Conservation (phyloP, 2,888 invertebrate species). For the Bombylius major region DNA sequence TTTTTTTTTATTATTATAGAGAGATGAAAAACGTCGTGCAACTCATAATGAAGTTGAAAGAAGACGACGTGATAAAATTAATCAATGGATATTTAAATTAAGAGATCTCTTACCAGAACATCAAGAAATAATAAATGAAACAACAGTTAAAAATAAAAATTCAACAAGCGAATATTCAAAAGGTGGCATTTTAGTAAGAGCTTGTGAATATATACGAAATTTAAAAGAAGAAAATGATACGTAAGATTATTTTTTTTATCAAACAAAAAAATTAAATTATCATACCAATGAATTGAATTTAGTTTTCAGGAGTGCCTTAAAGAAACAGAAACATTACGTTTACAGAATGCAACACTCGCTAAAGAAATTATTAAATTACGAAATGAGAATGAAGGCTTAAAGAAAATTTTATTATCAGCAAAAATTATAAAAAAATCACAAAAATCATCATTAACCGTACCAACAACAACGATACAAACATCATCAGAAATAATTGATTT, state of each 20-base stretch:
- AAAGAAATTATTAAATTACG: slow-evolving; percentile 27
- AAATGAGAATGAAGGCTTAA: slow-evolving; percentile 20
- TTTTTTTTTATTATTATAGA: slow-evolving; percentile 32
- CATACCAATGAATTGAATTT: background rate
- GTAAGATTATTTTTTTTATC: slow-evolving; percentile 34
- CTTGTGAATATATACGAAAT: slow-evolving; percentile 86
- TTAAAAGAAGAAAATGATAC: slow-evolving; percentile 66
- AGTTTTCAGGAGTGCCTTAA: slow-evolving; percentile 30
- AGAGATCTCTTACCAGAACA: slow-evolving; percentile 73
- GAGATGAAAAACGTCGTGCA: slow-evolving; percentile 78
- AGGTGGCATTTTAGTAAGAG: slow-evolving; percentile 89
- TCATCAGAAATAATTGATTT: background rate
- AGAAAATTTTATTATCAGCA: background rate
- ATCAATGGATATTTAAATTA: slow-evolving; percentile 89
- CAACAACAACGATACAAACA: no score
- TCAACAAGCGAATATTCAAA: slow-evolving; percentile 54
- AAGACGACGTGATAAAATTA: slow-evolving; percentile 87
- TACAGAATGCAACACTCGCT: slow-evolving; percentile 5
- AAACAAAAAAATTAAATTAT: no score
- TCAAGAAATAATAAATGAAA: background rate
- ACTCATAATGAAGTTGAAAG: slow-evolving; percentile 95
- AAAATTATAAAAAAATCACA: background rate
- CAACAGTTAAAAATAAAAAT: slow-evolving; percentile 1
- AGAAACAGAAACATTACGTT: slow-evolving; percentile 4
- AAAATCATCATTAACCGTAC: no score